Base-by-base conservation (phyloP, 2,113 vertebrate species). In the Machaerirhynchus nigripectus region DNA sequence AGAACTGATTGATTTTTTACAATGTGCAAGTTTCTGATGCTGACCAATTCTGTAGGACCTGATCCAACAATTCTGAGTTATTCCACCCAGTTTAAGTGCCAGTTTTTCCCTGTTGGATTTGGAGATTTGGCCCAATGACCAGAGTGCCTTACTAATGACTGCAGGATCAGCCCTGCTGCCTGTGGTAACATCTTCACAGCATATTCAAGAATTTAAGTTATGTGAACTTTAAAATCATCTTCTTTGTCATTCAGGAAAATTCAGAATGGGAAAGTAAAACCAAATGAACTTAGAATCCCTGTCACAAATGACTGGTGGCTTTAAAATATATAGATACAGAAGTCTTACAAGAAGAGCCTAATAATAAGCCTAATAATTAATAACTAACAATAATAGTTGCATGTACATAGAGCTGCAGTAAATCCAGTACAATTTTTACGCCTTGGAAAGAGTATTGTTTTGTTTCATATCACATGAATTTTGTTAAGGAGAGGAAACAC, bases 401-500 rank as follows among this genome's bases (percentile, higher is more conserved):
- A 78, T 64, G 91, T 56, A 75, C 13, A 57, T 44, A 83, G 56
- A 84, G 7, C 53, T 94, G 68, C 60, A 65, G 87, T 87, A 93
- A 81, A 63, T 27, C 82, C 70, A 79, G 31, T 90, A 44, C 50
- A 84, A 49, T 49, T 56, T 73, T 93, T 90, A 80, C 88, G 80
- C 89, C 97, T 78, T 92, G 86, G 53, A 96, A 78, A 76, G 64
- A 79, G 73, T 85, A 84, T 81, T 79, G 19, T 74, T 96, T 90
- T 81, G 53, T 93, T 93, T 96, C 69, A 33, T 63, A 57, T 91
- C 79, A 84, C 75, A 3, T 87, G 68, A 77, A 80, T 90, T 93
- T 81, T 95, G 68, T 94, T 96, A 49, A 20, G 56, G 78, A 96
- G 85, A 92, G 81, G 95, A 97, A 93, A 93, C 80, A 96, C 95